Percentiles rank a stretch among this genome's conserved stretches.
Conservation (phyloP, 2,797 vertebrate genomes). For the Artibeus jamaicensis region DNA sequence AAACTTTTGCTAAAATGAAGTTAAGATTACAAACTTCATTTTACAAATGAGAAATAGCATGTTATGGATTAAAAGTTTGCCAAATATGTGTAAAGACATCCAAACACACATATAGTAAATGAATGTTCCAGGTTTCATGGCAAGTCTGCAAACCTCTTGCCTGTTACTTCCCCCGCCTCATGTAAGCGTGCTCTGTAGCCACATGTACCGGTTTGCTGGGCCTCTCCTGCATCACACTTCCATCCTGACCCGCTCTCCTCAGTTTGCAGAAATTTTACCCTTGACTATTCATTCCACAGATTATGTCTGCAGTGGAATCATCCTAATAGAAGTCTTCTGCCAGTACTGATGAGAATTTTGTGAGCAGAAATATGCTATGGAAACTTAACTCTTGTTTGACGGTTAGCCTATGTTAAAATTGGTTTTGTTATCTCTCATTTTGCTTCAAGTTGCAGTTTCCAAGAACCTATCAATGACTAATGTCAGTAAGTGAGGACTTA, state of each 20-base stretch:
- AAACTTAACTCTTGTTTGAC: neutral
- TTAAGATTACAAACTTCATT: neutral
- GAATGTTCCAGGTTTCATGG: neutral
- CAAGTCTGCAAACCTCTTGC: neutral
- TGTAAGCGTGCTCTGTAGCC: no score
- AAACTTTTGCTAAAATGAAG: neutral
- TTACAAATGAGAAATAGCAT: neutral
- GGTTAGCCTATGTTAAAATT: neutral
- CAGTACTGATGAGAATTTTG: neutral
- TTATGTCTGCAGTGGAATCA: neutral
- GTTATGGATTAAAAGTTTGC: neutral
- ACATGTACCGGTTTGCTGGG: neutral
- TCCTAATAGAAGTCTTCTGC: neutral
- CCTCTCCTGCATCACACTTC: neutral
- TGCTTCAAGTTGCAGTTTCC: neutral
- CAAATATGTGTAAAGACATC: neutral
- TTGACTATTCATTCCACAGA: neutral
- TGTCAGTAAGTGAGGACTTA: neutral
- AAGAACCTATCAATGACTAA: neutral
- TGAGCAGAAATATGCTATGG: neutral
- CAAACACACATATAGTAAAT: neutral
- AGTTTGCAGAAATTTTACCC: neutral
- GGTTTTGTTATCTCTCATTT: neutral
- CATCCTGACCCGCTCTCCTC: neutral
- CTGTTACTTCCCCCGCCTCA: neutral